phyloP scores from a whole-genome alignment of 2,113 vertebrate species.

The Tachysurus vachellii region DNA sequence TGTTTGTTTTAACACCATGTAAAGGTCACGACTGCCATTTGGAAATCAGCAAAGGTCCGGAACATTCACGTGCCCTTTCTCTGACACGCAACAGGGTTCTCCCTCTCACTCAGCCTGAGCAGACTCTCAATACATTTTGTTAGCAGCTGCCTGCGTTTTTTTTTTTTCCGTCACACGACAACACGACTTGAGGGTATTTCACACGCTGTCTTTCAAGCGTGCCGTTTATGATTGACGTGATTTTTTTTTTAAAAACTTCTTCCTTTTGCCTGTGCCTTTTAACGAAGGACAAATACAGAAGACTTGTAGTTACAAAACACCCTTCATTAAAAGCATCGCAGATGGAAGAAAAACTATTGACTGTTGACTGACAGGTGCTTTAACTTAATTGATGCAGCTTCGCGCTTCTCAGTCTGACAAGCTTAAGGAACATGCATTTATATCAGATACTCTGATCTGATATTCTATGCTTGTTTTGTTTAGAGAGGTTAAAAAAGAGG shows the following conservation, averaged over 20 bases:
- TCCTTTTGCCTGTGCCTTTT: conserved; percentile 11
- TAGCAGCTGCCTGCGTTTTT: neutral
- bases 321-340: conserved; percentile 35
- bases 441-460: conserved; percentile 21
- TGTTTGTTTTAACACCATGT: conserved; percentile 51
- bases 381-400: conserved; percentile 10
- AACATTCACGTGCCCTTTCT: conserved; percentile 53
- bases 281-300: conserved; percentile 19
- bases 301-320: conserved; percentile 33
- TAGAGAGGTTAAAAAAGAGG: conserved; percentile 26
- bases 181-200: conserved; percentile 19
- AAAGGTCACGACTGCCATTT: conserved; percentile 55
- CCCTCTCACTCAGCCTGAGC: conserved; percentile 37
- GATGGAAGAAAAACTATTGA: neutral
- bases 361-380: conserved; percentile 28
- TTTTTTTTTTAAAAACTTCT: neutral
- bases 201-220: conserved; percentile 7
- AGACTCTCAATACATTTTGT: conserved; percentile 31
- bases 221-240: conserved; percentile 27
- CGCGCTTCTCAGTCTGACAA: neutral
- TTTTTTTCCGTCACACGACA: neutral
- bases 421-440: conserved; percentile 36
- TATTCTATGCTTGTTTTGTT: conserved; percentile 41
- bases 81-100: conserved; percentile 52
- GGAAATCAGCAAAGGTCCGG: conserved; percentile 51